Evolutionary conservation across 2,888 invertebrate genomes (phyloP).

Genomic region (Pediacus dermestoides): DNA sequence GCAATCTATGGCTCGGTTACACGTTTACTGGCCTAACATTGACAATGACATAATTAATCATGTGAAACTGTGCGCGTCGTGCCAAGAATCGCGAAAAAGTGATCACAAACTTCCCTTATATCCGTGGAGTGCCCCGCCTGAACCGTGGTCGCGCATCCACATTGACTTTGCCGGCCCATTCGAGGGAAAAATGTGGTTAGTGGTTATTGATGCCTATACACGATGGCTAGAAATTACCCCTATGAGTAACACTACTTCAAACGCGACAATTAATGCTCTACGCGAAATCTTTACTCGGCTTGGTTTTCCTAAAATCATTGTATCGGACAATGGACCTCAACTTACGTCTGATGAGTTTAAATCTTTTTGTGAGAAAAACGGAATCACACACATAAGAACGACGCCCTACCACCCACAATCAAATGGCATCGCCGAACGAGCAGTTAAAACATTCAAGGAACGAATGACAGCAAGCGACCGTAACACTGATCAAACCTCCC

Average conservation of each 20-base stretch:
- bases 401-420: constrained; percentile 21
- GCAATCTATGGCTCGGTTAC: constrained; percentile 21
- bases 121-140: constrained; percentile 20
- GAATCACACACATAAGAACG: constrained; percentile 14
- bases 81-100: constrained; percentile 19
- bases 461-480: constrained; percentile 9
- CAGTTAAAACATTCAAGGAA: constrained; percentile 19
- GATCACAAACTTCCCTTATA: constrained; percentile 14
- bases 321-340: constrained; percentile 32
- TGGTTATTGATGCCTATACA: constrained; percentile 18
- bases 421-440: constrained; percentile 21
- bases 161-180: constrained; percentile 22
- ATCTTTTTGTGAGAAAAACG: constrained; percentile 12
- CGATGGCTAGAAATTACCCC: constrained; percentile 16
- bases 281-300: constrained; percentile 21
- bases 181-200: constrained; percentile 32
- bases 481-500: not conserved
- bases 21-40: constrained; percentile 28
- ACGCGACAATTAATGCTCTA: constrained; percentile 18
- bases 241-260: constrained; percentile 21
- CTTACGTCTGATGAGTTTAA: constrained; percentile 29
- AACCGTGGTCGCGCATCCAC: constrained; percentile 23
- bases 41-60: constrained; percentile 14
- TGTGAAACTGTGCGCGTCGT: constrained; percentile 16
- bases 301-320: constrained; percentile 30